Conservation (phyloP, 1,140 invertebrate genomes). For the Pygmarrhopalites habei region DNA sequence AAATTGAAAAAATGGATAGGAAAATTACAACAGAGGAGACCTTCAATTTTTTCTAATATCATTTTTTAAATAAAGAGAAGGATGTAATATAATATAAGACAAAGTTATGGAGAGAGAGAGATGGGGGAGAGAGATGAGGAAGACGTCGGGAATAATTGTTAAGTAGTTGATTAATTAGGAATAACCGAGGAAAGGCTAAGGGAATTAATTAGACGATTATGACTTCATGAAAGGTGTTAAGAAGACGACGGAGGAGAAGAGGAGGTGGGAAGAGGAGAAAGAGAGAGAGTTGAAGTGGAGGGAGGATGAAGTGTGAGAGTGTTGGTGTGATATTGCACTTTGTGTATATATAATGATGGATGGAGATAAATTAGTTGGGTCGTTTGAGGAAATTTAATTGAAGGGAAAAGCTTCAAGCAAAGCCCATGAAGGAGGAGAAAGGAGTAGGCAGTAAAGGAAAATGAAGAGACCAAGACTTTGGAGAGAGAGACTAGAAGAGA, state of each 20-base stretch:
- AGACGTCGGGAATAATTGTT: too few species aligned
- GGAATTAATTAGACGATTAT: conserved; percentile 9
- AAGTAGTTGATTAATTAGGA: conserved; percentile 4
- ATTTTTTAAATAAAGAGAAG: too few species aligned
- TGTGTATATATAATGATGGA: neutral
- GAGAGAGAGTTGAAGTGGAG: neutral
- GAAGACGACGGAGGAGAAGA: neutral
- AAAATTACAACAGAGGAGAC: too few species aligned
- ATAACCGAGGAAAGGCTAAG: conserved; percentile 1
- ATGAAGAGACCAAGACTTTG: too few species aligned
- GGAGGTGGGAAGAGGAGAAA: neutral
- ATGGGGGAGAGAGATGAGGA: too few species aligned
- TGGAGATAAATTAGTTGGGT: conserved; percentile 16
- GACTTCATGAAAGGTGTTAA: neutral
- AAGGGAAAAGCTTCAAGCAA: neutral
- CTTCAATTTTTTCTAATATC: too few species aligned
- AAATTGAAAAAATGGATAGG: too few species aligned
- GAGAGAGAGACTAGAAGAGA: neutral
- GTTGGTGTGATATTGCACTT: neutral
- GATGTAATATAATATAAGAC: too few species aligned
- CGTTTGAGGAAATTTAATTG: conserved; percentile 16
- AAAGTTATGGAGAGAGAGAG: too few species aligned
- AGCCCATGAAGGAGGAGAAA: too few species aligned
- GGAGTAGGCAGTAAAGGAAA: too few species aligned
- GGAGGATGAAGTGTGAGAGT: neutral